Evolutionary conservation across 1,140 invertebrate species (phyloP), one percentile per base, ranked within the genome.

Genomic region (Episyrphus balteatus): DNA sequence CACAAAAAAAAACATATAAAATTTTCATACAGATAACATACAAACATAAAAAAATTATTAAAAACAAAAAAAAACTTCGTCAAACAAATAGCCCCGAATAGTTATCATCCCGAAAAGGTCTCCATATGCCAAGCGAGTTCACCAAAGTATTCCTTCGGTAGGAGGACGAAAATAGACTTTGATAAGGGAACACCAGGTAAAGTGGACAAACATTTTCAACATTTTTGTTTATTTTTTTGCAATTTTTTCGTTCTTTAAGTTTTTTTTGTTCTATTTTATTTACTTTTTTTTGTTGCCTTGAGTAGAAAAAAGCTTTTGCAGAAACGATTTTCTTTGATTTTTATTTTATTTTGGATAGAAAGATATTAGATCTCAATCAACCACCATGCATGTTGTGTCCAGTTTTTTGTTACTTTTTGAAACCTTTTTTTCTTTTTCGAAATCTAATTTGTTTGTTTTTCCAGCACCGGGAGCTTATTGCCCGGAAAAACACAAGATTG

Each of bases 401-500:
- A 26, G 8, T 26, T 5, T 41, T 18, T 41, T 41, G 18, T 41
- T 41, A 5, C 11, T 18, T 18, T 46, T 14, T 36, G 49, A 6
- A 15, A 30, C 42, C 50, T 31, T 54, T 41, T 46, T 14, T 39
- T 66, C 45, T 76, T 76, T 57, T 67, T 70, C 37, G 71, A 68
- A 73, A 45, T 74, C 72, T 30, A 26, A 26, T 26, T 26, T 26
- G 8, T 26, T n/a, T 26, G 21, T 26, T 26, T 8, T 26, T 26
- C 75, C 80, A 59, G 84, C 73, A 40, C 77, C 77, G 18, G 75
- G 72, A 58, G 71, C 73, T 43, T 81, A 80, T 61, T 61, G 70
- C 52, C 78, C 82, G 18, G 82, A 86, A 66, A 76, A 77, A 46
- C 66, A 73, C 39, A 78, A 77, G 47, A 70, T 74, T 50, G 74